Conservation (phyloP, 2,888 invertebrate species). For the Macrophya annulata region DNA sequence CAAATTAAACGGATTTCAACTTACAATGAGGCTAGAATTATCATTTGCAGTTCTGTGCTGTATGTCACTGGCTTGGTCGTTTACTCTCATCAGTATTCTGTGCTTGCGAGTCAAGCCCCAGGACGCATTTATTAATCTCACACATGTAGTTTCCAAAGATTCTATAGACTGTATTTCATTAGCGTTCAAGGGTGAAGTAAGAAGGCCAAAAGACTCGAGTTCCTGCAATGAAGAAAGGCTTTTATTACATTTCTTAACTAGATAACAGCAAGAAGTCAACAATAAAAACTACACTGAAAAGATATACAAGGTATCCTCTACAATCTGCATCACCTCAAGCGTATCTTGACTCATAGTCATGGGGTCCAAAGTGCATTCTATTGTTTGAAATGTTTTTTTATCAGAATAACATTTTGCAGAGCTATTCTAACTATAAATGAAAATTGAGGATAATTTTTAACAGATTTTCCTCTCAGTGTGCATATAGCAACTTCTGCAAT, state of each 20-base stretch:
- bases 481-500: neutral
- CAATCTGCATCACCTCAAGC: neutral
- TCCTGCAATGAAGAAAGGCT: constrained; percentile 61
- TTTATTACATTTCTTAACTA: neutral
- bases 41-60: constrained; percentile 65
- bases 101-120: constrained; percentile 68
- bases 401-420: neutral
- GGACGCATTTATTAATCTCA: constrained; percentile 65
- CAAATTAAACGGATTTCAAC: constrained; percentile 52
- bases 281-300: neutral
- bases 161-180: constrained; percentile 60
- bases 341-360: neutral
- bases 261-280: constrained; percentile 10
- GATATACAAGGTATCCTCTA: neutral
- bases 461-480: no score
- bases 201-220: constrained; percentile 66
- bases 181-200: constrained; percentile 50
- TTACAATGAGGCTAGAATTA: constrained; percentile 67
- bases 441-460: constrained; percentile 6
- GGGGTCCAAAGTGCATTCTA: neutral
- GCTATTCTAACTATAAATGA: neutral
- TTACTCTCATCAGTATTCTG: constrained; percentile 63
- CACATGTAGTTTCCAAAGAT: constrained; percentile 56
- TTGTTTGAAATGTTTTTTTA: neutral
- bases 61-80: constrained; percentile 63